Evolutionary conservation across 2,797 vertebrate species (phyloP).

Genomic region (Leptoclinus maculatus): DNA sequence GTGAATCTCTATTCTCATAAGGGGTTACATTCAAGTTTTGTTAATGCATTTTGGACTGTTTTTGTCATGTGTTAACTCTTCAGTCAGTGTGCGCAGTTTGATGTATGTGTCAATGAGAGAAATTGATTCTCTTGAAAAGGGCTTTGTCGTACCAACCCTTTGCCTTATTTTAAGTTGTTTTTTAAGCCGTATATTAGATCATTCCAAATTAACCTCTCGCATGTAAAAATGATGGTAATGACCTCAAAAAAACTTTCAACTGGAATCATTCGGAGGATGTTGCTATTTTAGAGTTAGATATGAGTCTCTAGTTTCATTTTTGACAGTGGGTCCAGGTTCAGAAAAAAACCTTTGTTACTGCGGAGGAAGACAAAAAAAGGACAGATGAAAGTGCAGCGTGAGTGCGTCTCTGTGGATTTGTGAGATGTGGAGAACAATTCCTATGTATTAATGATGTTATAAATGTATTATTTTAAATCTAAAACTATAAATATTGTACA

Average conservation of each 20-base stretch:
- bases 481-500: slow-evolving; percentile 89
- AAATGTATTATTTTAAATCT: slow-evolving; percentile 84
- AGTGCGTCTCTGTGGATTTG: slow-evolving; percentile 57
- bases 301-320: slow-evolving; percentile 47
- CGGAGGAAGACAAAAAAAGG: slow-evolving; percentile 51
- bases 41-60: slow-evolving; percentile 50
- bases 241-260: slow-evolving; percentile 71
- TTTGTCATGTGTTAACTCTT: slow-evolving; percentile 27
- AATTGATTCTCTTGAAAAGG: slow-evolving; percentile 68
- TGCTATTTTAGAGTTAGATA: slow-evolving; percentile 39
- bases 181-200: slow-evolving; percentile 47
- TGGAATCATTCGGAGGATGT: slow-evolving; percentile 72
- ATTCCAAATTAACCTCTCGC: slow-evolving; percentile 69
- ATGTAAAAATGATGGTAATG: slow-evolving; percentile 66
- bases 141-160: slow-evolving; percentile 71
- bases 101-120: slow-evolving; percentile 48
- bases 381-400: slow-evolving; percentile 62
- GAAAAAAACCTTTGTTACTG: slow-evolving; percentile 62
- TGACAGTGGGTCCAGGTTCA: slow-evolving; percentile 42
- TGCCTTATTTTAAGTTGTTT: slow-evolving; percentile 65
- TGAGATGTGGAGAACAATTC: slow-evolving; percentile 70
- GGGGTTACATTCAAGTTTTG: slow-evolving; percentile 27
- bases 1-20: slow-evolving; percentile 41
- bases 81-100: slow-evolving; percentile 37
- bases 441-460: slow-evolving; percentile 76